Evolutionary conservation across 2,888 invertebrate genomes (phyloP).

Genomic region (Byasa hedistus): DNA sequence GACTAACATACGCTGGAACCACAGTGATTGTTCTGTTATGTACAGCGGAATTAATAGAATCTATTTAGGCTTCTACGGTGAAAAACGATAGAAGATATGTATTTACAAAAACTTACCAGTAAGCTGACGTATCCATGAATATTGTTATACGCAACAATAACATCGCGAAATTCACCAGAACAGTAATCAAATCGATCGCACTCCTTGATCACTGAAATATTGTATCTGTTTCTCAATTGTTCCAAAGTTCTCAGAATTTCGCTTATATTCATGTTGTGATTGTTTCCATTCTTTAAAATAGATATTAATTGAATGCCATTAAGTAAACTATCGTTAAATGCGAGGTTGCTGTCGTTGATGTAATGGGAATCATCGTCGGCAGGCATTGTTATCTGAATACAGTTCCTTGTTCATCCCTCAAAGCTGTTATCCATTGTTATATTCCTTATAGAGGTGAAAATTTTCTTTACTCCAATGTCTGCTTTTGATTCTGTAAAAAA

Average conservation of each 20-base stretch:
- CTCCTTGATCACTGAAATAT: conserved; percentile 59
- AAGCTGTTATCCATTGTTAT: conserved; percentile 24
- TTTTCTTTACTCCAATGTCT: not conserved
- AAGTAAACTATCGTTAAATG: conserved; percentile 50
- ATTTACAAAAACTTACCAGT: conserved; percentile 76
- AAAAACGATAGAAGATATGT: not conserved
- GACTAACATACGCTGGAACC: not conserved
- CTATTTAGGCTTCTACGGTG: not conserved
- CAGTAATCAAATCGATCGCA: conserved; percentile 77
- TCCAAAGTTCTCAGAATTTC: conserved; percentile 64
- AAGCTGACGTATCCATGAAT: conserved; percentile 92
- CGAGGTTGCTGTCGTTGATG: conserved; percentile 36
- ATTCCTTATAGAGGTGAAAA: not conserved
- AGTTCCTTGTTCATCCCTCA: conserved; percentile 58
- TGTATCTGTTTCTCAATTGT: conserved; percentile 60
- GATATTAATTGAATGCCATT: conserved; percentile 62
- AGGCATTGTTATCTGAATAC: conserved; percentile 52
- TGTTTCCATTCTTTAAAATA: conserved; percentile 50
- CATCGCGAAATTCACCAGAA: conserved; percentile 78
- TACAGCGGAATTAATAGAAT: not conserved
- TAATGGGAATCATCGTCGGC: conserved; percentile 55
- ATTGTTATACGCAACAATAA: conserved; percentile 82
- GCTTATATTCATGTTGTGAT: conserved; percentile 54
- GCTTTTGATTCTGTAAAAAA: not conserved
- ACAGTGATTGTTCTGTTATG: not conserved